Conservation (phyloP, 2,113 vertebrate genomes). For the Pteruthius melanotis region DNA sequence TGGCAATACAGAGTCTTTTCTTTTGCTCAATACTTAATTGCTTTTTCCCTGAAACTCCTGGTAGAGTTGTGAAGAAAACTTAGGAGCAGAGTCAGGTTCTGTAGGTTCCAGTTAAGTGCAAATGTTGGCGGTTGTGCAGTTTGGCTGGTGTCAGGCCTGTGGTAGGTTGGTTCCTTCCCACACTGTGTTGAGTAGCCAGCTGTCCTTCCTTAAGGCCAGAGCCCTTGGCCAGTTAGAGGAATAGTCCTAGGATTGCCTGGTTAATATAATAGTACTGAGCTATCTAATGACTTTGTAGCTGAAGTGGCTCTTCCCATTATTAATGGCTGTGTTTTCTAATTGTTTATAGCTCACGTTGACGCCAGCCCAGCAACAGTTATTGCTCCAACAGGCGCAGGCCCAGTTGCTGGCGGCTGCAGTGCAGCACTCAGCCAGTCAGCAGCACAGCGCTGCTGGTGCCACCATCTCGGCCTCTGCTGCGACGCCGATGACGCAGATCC, state of each 20-base stretch:
- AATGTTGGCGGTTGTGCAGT: not conserved
- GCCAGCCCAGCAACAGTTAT: conserved; percentile 94
- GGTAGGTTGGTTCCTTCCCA: not conserved
- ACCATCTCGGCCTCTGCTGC: conserved; percentile 98
- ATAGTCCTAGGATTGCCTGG: not conserved
- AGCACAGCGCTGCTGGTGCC: conserved; percentile 93
- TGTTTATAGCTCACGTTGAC: conserved; percentile 88
- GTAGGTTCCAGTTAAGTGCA: not conserved
- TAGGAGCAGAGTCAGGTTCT: not conserved
- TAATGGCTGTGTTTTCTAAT: conserved; percentile 50
- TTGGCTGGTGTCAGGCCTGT: not conserved
- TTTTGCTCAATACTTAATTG: conserved; percentile 60
- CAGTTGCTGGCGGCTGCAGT: conserved; percentile 96
- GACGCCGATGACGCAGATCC: conserved; percentile 96
- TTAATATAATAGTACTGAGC: conserved; percentile 17
- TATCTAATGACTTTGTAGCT: conserved; percentile 49
- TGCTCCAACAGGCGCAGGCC: conserved; percentile 97
- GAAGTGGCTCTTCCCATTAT: conserved; percentile 10
- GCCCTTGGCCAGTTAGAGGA: not conserved
- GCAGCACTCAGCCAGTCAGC: conserved; percentile 95
- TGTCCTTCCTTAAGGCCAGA: not conserved
- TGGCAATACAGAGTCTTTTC: conserved; percentile 38
- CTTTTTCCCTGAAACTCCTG: conserved; percentile 22
- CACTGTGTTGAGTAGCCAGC: not conserved
- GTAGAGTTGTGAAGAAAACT: not conserved